phyloP scores from a whole-genome alignment of 2,797 vertebrate species.

The Buphagus erythrorhynchus region DNA sequence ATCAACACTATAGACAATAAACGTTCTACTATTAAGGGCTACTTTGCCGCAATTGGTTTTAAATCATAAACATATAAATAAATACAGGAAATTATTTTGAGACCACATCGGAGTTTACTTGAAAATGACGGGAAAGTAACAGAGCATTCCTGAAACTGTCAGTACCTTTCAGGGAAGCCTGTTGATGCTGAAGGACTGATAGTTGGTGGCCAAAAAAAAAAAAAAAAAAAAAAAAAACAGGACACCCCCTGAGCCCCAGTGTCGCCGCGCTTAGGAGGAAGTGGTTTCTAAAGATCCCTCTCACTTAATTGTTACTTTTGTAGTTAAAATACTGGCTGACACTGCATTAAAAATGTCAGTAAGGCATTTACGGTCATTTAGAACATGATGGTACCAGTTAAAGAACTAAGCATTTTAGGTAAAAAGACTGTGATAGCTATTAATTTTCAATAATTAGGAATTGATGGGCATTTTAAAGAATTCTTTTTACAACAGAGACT shows the following conservation, averaged over 20 bases:
- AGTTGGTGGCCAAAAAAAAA: accelerated
- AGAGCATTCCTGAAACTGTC: not conserved
- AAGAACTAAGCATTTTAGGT: not conserved
- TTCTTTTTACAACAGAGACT: not conserved
- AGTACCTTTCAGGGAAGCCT: not conserved
- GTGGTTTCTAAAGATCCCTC: not conserved
- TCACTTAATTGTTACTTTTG: not conserved
- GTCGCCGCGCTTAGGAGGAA: not conserved
- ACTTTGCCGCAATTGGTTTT: not conserved
- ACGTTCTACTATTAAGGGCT: not conserved
- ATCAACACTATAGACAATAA: not conserved
- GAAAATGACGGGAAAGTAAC: not conserved
- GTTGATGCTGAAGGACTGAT: not conserved
- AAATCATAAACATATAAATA: not conserved
- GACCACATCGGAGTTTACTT: not conserved
- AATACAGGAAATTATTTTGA: not conserved
- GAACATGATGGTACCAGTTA: not conserved
- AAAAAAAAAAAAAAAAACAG: no score
- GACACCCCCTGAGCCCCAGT: accelerated
- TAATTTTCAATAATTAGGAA: not conserved
- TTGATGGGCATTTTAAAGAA: accelerated
- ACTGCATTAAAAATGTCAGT: not conserved
- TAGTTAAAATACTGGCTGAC: not conserved
- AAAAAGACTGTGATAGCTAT: not conserved
- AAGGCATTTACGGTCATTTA: accelerated